A percentile compares a stretch with the other conserved stretches of the same genome.
Conservation (phyloP, 2,113 vertebrate genomes). For the Lepus americanus region DNA sequence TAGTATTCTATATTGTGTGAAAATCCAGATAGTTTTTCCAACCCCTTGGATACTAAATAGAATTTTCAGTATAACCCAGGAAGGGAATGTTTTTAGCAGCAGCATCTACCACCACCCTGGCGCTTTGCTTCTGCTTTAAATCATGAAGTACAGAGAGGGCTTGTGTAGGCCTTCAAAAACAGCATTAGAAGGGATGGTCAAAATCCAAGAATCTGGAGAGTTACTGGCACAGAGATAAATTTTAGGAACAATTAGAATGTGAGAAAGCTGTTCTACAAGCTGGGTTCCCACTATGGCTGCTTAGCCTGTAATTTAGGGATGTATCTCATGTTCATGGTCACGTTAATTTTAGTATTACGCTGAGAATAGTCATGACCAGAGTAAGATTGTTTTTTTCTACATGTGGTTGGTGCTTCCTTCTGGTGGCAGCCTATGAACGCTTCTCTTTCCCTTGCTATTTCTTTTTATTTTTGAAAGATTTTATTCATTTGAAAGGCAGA, state of each 20-base stretch:
- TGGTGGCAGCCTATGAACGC: not conserved
- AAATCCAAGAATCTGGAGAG: not conserved
- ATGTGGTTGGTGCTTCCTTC: rapidly evolving
- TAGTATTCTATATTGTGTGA: not conserved
- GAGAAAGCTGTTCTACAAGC: not conserved
- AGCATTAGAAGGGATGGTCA: not conserved
- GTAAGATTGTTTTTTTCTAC: not conserved
- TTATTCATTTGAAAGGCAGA: too few relatives aligned
- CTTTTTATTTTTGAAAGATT: too few relatives aligned
- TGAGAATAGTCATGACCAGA: not conserved
- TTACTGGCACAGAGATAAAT: not conserved
- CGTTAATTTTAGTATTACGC: not conserved
- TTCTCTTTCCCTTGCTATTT: not conserved
- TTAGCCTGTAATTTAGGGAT: not conserved
- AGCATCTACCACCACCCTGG: not conserved
- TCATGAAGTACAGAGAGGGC: constrained; percentile 2
- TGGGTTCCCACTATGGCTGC: not conserved
- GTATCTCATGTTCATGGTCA: not conserved
- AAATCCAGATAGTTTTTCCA: not conserved
- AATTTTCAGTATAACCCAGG: not conserved
- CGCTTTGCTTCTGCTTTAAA: not conserved
- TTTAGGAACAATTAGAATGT: not conserved
- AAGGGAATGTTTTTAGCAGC: not conserved
- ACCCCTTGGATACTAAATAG: not conserved
- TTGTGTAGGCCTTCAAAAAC: not conserved